Conservation (phyloP, 2,888 invertebrate species). For the Leucoma salicis region DNA sequence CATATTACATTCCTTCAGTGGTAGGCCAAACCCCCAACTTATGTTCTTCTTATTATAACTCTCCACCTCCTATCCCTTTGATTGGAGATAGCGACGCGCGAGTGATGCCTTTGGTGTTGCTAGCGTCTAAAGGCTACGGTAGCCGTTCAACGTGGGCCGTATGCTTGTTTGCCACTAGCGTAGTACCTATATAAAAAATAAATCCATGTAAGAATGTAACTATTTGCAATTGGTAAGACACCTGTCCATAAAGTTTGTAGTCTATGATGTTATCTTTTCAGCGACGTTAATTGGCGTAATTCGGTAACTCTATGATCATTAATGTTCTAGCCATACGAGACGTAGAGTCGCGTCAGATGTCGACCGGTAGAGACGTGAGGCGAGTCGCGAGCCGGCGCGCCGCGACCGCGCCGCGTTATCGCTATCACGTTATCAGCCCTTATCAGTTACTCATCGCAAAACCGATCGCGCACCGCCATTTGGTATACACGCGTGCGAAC, state of each 20-base stretch:
- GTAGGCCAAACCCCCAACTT: too few species aligned
- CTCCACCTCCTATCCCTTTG: too few species aligned
- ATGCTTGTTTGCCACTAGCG: too few species aligned
- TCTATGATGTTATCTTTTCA: constrained; percentile 15
- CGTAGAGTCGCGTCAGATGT: constrained; percentile 64
- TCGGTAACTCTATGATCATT: constrained; percentile 6
- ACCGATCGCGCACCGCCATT: constrained; percentile 55
- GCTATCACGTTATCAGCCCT: constrained; percentile 71
- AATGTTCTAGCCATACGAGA: not conserved
- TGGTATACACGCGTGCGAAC: constrained; percentile 58
- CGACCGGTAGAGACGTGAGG: constrained; percentile 55
- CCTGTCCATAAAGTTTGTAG: constrained; percentile 5
- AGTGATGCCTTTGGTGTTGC: too few species aligned
- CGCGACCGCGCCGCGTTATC: constrained; percentile 55
- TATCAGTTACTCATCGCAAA: constrained; percentile 76
- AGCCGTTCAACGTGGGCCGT: too few species aligned
- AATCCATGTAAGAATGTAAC: too few species aligned
- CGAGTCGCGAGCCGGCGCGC: constrained; percentile 44
- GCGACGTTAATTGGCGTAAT: constrained; percentile 30
- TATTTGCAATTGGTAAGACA: constrained; percentile 15
- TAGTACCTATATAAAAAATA: too few species aligned
- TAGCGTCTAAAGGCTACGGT: too few species aligned
- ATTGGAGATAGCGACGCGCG: too few species aligned
- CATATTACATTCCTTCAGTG: too few species aligned
- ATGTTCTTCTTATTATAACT: too few species aligned